Percentiles rank a stretch among this genome's conserved stretches.
Conservation (phyloP, 2,888 invertebrate species). For the Salticus scenicus region DNA sequence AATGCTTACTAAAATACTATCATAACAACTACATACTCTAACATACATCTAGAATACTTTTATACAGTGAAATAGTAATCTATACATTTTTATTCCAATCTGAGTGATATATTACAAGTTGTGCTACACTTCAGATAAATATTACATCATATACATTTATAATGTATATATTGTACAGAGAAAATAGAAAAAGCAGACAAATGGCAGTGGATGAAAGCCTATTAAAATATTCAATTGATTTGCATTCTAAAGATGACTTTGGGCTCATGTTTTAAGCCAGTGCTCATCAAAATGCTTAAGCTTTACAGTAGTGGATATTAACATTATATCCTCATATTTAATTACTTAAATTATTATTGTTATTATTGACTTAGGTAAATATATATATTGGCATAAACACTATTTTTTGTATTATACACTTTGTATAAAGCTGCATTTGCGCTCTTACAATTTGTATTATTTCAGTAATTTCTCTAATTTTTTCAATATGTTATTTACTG, state of each 20-base stretch:
- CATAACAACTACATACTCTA: background rate
- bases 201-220: background rate
- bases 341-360: too few relatives aligned
- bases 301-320: background rate
- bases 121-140: background rate
- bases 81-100: background rate
- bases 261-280: too few relatives aligned
- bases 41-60: background rate
- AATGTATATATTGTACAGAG: background rate
- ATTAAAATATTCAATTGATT: too few relatives aligned
- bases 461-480: too few relatives aligned
- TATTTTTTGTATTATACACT: too few relatives aligned
- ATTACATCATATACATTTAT: background rate
- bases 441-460: too few relatives aligned
- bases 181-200: background rate
- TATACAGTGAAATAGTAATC: background rate
- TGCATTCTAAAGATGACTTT: too few relatives aligned
- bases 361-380: too few relatives aligned
- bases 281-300: background rate
- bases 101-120: background rate
- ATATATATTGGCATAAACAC: too few relatives aligned
- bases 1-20: background rate
- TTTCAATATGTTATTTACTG: too few relatives aligned
- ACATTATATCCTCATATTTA: background rate
- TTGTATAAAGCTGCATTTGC: too few relatives aligned